Evolutionary conservation across 2,113 vertebrate genomes (phyloP), one percentile per base, ranked within the genome.

Genomic region (Paramisgurnus dabryanus): DNA sequence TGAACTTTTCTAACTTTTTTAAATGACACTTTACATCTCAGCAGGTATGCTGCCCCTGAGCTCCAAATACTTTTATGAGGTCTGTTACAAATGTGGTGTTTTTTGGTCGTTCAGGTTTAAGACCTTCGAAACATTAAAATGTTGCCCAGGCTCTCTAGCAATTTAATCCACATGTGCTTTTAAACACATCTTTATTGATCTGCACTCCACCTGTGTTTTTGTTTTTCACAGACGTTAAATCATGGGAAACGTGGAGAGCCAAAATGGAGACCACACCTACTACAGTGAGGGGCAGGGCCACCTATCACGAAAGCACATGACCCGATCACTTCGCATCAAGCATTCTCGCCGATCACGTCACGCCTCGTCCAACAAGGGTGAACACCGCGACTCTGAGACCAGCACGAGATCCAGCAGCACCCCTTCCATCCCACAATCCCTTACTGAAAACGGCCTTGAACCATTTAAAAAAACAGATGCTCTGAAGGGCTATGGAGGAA

Each of bases 171-270:
- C 18, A 61, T 58, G 45, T 72, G 53, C n/a, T n/a, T 41, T 39
- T 57, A 15, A 43, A 18, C 1, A 12, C 70, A 57, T 13, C 27
- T 77, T 13, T 5, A n/a, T 22, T 13, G 27, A 4, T 11, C 27
- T 71, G 1, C 4, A 67, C 41, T 22, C 61, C 60, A 75, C 4
- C 22, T n/a, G 6, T 75, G 17, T 61, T 53, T 47, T 43, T 76
- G n/a, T 7, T 0, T 0, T 34, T 58, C 78, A 7, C 89, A 96
- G 95, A 92, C 85, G 75, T 80, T 94, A 89, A 93, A 86, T 91
- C 92, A 99, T 99, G 97, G 97, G 97, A 83, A 99, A 99, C 41
- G 94, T 95, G 41, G 97, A 99, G 91, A 98, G 96, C 86, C 97
- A 98, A 84, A 95, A 94, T 80, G 95, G 95, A 81, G 96, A 96